Evolutionary conservation across 1,140 invertebrate genomes (phyloP), one percentile per base, ranked within the genome.

Genomic region (Gonioctena quinquepunctata): DNA sequence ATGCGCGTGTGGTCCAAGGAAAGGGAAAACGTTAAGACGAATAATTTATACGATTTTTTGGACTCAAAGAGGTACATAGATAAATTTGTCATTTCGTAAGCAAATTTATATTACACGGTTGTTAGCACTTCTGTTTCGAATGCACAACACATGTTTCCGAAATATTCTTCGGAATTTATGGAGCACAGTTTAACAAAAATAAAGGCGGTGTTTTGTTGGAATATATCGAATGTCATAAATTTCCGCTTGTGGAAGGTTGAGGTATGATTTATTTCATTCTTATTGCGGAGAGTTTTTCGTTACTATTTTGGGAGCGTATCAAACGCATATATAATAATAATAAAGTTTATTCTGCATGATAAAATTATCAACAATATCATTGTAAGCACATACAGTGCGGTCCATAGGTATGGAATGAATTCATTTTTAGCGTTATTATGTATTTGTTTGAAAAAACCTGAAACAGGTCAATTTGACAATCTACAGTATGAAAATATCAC

Each of bases 91-190:
- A 26, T 59, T 59, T 59, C 21, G 23, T 59, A 23, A 25, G 67
- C 49, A 25, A 69, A 69, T 69, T 69, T 69, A 69, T 69, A 60
- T 62, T 62, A 62, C 61, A 69, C 67, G 67, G 67, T 69, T 69
- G 67, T 69, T 69, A 69, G 33, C 67, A 62, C 56, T 56, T 23
- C 52, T 23, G 22, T 56, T 56, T 23, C 22, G 52, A 59, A 13
- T 60, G 60, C 54, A 48, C 54, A 68, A 68, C 67, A 69, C 25
- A 60, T 69, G 67, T 60, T 69, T 63, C 27, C 22, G 59, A 52
- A 49, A 16, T 49, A 50, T 48, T 60, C 25, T 6, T 59, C 26
- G 21, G 25, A 26, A 59, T 16, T 22, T 26, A 59, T 22, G 21
- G 26, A 16, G 19, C 54, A 25, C 25, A 22, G 56, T 59, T 59